These are phyloP conservation scores for Microcebus lehilahytsara DNA, from an alignment of 2,113 vertebrate genomes.

Conservation along the genomic window DNA sequence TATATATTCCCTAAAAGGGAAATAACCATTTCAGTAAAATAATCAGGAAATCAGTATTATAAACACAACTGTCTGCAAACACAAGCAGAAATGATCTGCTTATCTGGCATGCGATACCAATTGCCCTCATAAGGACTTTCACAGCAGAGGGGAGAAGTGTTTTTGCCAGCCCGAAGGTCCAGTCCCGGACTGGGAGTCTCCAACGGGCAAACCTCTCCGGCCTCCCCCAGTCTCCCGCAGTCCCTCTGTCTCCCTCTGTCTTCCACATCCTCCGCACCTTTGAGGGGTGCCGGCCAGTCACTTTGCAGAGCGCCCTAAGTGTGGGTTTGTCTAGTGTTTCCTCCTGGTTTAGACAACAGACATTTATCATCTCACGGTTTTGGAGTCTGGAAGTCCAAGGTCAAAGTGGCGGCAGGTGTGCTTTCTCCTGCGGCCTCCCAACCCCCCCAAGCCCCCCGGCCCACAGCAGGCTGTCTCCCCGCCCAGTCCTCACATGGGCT, in stretches of 20 bases:
- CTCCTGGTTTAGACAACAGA: neutral
- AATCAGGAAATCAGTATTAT: neutral
- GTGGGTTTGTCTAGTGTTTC: neutral
- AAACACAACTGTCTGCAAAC: neutral
- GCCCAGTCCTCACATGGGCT: neutral
- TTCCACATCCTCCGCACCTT: too few species aligned
- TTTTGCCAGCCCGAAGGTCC: neutral
- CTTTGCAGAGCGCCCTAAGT: neutral
- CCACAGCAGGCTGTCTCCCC: neutral
- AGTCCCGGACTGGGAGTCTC: fast-evolving
- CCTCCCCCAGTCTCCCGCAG: neutral
- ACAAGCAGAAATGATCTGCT: neutral
- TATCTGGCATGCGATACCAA: neutral
- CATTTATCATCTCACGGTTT: neutral
- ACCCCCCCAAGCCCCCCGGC: too few species aligned
- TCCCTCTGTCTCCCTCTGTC: too few species aligned
- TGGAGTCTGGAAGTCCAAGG: neutral
- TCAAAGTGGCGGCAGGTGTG: neutral
- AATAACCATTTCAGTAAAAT: too few species aligned
- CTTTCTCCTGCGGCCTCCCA: neutral
- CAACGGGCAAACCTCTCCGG: fast-evolving
- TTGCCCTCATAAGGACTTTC: neutral
- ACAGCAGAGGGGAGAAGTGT: neutral
- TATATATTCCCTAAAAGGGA: neutral
- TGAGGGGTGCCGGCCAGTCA: fast-evolving